These are phyloP conservation scores for Oophaga pumilio DNA, from an alignment of 2,113 vertebrate genomes.

Conservation along the genomic window DNA sequence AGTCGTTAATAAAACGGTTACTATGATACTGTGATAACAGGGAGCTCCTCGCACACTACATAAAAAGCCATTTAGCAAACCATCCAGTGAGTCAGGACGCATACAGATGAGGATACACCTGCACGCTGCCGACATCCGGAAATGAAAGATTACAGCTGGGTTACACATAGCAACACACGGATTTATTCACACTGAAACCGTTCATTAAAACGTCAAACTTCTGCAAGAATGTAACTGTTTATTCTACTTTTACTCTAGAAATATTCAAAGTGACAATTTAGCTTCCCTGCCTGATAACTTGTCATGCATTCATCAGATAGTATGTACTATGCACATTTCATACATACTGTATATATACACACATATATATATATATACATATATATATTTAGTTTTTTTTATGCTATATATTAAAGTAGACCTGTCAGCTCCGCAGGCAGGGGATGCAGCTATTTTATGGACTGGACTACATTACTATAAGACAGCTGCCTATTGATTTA, in stretches of 20 bases:
- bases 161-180: constrained; percentile 1
- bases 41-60: constrained; percentile 23
- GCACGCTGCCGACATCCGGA: constrained; percentile 24
- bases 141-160: constrained; percentile 28
- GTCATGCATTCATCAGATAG: background rate
- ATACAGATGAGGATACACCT: constrained; percentile 48
- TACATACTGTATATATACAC: too few species aligned
- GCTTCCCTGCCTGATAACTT: background rate
- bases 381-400: too few species aligned
- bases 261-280: background rate
- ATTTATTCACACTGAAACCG: constrained; percentile 7
- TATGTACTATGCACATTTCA: background rate
- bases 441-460: background rate
- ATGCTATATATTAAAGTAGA: constrained; percentile 14
- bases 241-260: background rate
- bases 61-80: constrained; percentile 51
- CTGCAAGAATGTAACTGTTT: background rate
- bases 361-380: too few species aligned
- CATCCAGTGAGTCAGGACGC: constrained; percentile 9
- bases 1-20: constrained; percentile 48
- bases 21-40: constrained; percentile 31
- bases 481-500: background rate
- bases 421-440: background rate
- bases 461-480: background rate
- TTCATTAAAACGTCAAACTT: constrained; percentile 14